Evolutionary conservation across 2,797 vertebrate species (phyloP), one percentile per base, ranked within the genome.

Genomic region (Mallotus villosus): DNA sequence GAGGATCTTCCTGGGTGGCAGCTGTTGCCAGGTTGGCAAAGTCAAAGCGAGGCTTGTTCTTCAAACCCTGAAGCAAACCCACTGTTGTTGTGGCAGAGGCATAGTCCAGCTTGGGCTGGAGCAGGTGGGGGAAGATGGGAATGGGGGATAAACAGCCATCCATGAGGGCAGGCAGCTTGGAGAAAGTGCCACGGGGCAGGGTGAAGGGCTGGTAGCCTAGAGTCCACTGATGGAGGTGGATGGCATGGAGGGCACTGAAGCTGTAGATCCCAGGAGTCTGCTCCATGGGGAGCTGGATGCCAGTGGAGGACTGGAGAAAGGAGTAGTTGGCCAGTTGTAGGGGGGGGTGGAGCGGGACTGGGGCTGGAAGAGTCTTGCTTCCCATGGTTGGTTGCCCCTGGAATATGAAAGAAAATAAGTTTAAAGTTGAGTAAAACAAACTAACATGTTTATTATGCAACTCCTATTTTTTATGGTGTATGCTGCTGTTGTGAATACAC

Each of bases 201-300:
- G 94, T 92, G 87, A 98, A 81, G 1, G 96, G 92, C 0, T 96
- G 97, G 86, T 97, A 98, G 74, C 97, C 97, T 34, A 99, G 93
- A 11, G 96, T 97, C 97, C 97, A 99, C 86, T 99, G 97, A 83
- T 99, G 97, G 68, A 99, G 92, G 78, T 99, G 97, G 67, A 99
- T 95, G 0, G 97, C 96, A 0, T 99, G 97, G 63, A 99, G 84
- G 1, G 97, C 96, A 0, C 97, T 98, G 91, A 99, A 98, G 76
- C 97, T 96, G 0, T 99, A 98, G 74, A 98, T 91, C 81, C 94
- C 95, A 67, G 96, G 96, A 66, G 98, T 92, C 77, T 96, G 94
- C 46, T 98, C 97, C 0, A 95, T 88, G 29, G 97, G 97, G 58
- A 97, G 88, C 0, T 97, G 97, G 61, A 99, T 91, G 77, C 97